Base-by-base conservation (phyloP, 2,113 vertebrate species). In the Puffinus mauretanicus region DNA sequence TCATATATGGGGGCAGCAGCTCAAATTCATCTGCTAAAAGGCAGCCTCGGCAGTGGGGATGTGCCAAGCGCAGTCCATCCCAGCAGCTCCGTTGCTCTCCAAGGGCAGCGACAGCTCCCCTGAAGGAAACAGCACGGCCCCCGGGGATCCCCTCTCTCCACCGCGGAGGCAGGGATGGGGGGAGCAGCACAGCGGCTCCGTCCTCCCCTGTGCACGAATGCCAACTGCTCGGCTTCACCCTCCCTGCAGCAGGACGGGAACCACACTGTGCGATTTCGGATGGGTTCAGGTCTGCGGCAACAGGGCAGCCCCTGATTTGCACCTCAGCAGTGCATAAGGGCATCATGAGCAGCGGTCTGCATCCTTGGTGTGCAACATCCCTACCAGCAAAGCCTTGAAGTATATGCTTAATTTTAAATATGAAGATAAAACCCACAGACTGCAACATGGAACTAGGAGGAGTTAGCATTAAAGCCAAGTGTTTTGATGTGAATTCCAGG, bases 121-220 rank as follows among this genome's bases (percentile, higher is more conserved):
- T 3, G 10, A 15, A 54, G n/a, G 44, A 32, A 71, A 5, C 4
- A 29, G 3, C 13, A 3, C 3, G 6, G 40, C 16, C 26, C 19
- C 0, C 0, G 24, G 1, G 4, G 30, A 14, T 4, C 12, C 1
- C 21, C 26, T 7, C 17, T 17, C 29, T 20, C 40, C 77, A 13
- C 8, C 2, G 0, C 2, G 7, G 40, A 16, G 15, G 47, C 29
- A 19, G 72, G 17, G 21, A 47, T 3, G 0, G 7, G 10, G 24
- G 22, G 18, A 12, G 18, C 70, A 52, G 30, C 1, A 1, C 1
- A 0, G 16, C 3, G 1, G 6, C 14, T n/a, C 32, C 0, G 0
- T 21, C 27, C 19, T 17, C 3, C 17, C 24, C 49, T 7, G 24
- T 7, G 14, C 79, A n/a, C 51, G 22, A 47, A 40, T 1, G 3